Evolutionary conservation across 2,113 vertebrate species (phyloP), one percentile per base, ranked within the genome.

Genomic region (Harpagus bidentatus): DNA sequence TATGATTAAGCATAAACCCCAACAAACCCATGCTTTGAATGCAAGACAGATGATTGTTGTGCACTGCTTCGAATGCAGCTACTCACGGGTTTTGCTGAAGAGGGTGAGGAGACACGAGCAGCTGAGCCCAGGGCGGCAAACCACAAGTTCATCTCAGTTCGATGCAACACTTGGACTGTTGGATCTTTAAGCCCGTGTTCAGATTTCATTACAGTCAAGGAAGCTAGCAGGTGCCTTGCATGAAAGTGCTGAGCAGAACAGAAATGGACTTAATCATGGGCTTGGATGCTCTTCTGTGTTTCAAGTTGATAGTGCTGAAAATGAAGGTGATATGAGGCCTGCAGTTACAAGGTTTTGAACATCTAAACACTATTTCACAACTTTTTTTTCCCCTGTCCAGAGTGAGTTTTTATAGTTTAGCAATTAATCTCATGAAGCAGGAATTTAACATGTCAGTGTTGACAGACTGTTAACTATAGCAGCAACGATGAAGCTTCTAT

Each of bases 401-500:
- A 38, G 31, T 61, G 56, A 88, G 42, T 63, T 95, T 97, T 94
- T 88, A 67, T 78, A 86, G 59, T 83, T 86, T 65, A 93, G 69
- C 47, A 65, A 91, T 94, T 93, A 93, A 94, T 84, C 52, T 90
- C 26, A 14, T 56, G 73, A 96, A 94, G 80, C 86, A 93, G 84
- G 81, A 94, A 89, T 95, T 95, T 58, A 93, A 70, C 58, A 21
- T 79, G 74, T 72, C 84, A 91, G 11, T 87, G 62, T n/a, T 72
- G 92, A 70, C 69, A 96, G 50, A 87, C 62, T 89, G 63, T 88
- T 93, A 90, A 88, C 63, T 94, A 79, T 88, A 95, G 78, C 55
- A 91, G 78, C 86, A 82, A 77, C 40, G 63, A 90, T 62, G 43
- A 95, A 88, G 40, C 65, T 69, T 95, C 86, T 93, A 98, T 98